A percentile compares a stretch with the other conserved stretches of the same genome.
These are phyloP conservation scores for Darevskia nairensis DNA, from an alignment of 2,797 vertebrate genomes.

Conservation along the genomic window DNA sequence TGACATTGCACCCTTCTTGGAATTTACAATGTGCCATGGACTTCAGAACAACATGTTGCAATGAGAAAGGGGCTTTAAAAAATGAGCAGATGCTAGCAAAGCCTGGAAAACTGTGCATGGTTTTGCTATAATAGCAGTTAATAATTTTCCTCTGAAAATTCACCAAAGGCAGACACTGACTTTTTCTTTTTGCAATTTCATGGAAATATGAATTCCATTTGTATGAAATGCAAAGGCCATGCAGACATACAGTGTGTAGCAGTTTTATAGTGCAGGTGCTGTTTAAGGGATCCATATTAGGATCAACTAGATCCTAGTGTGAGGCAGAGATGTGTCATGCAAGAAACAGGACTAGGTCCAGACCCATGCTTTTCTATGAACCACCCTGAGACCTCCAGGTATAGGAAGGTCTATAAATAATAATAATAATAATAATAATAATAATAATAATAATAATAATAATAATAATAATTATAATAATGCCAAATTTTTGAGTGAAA, in stretches of 20 bases:
- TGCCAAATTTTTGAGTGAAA: too few species aligned
- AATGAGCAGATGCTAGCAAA: constrained; percentile 44
- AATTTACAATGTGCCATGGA: background rate
- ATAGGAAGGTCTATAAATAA: too few species aligned
- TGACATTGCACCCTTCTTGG: background rate
- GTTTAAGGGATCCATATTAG: background rate
- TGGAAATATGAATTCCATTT: constrained; percentile 50
- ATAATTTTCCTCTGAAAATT: constrained; percentile 55
- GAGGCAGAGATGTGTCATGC: background rate
- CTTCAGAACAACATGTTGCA: background rate
- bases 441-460: too few species aligned
- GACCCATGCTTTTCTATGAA: background rate
- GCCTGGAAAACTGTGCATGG: constrained; percentile 39
- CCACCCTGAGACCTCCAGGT: too few species aligned
- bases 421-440: too few species aligned
- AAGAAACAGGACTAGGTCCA: background rate
- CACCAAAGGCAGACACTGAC: constrained; percentile 36
- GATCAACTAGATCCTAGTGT: background rate
- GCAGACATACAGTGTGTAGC: constrained; percentile 14
- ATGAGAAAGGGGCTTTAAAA: constrained; percentile 30
- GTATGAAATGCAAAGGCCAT: constrained; percentile 46
- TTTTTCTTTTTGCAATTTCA: constrained; percentile 59
- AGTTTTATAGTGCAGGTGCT: constrained; percentile 25
- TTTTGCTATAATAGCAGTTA: constrained; percentile 25
- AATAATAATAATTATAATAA: too few species aligned